Base-by-base conservation (phyloP, 2,113 vertebrate genomes). In the Chlamydotis undulata region DNA sequence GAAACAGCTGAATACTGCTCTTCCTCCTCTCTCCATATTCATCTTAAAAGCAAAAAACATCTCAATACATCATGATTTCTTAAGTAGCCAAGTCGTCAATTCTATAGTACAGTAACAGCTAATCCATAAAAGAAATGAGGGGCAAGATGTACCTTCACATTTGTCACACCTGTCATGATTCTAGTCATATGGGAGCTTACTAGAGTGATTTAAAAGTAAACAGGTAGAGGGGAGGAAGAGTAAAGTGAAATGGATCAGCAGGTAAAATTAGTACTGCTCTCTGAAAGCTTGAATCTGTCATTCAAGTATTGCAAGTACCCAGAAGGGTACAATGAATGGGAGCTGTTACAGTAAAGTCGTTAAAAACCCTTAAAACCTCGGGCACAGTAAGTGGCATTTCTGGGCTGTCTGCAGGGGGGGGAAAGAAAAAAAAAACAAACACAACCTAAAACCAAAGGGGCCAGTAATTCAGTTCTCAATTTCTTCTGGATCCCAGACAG, bases 251-350 rank as follows among this genome's bases (percentile, higher is more conserved):
- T 94, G 97, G 89, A 97, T 93, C 78, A 98, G 96, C 95, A 97
- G 89, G 96, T 96, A 95, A 94, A 96, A 97, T 96, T 94, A 97
- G 97, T 97, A 97, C 96, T 94, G 94, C 95, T 95, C 93, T 97
- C 89, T 87, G 94, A 97, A 97, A 97, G 97, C 97, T 97, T 96
- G 76, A 98, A 97, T 98, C 94, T 95, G 93, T 95, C 92, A 94
- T 98, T 98, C 98, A 98, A 98, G 98, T 98, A 98, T 93, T 93
- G 90, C 93, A 97, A 97, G 97, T 91, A 96, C 91, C 97, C 96
- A 87, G 88, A 76, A 84, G 53, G 93, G 96, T 93, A 98, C 96
- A 93, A 94, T 3, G 73, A 97, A 93, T 78, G 91, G 96, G 95
- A 96, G 91, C 94, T 96, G 85, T 71, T 87, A 96, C 73, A 97